Conservation (phyloP, 2,797 vertebrate genomes). For the Synaphobranchus kaupii region DNA sequence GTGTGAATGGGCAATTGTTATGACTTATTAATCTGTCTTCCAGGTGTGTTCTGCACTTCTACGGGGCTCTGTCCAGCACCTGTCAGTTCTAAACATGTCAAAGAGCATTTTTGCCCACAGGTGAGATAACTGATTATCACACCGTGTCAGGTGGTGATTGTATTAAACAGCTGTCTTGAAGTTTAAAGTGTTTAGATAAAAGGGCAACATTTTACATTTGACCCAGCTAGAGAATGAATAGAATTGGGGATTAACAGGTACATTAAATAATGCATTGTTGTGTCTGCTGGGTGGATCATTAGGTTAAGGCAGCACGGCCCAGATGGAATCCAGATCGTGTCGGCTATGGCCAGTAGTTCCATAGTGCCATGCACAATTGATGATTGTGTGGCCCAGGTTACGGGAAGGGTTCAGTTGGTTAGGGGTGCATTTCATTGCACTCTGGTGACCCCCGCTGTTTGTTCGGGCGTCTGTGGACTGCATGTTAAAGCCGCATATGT, state of each 20-base stretch:
- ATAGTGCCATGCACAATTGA: too few relatives aligned
- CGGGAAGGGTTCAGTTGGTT: too few relatives aligned
- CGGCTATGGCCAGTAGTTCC: too few relatives aligned
- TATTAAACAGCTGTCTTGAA: not conserved
- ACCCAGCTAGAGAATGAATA: not conserved
- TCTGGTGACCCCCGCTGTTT: too few relatives aligned
- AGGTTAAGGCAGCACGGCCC: too few relatives aligned
- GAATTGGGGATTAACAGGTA: not conserved
- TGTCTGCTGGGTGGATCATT: too few relatives aligned
- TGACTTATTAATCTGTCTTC: conserved; percentile 34
- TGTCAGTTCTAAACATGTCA: conserved; percentile 87
- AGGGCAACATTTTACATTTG: not conserved
- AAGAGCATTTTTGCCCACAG: conserved; percentile 92
- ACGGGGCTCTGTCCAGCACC: conserved; percentile 86
- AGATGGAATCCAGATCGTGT: too few relatives aligned
- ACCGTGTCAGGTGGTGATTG: not conserved
- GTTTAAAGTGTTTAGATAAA: not conserved
- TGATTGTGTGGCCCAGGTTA: too few relatives aligned
- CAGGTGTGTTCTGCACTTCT: conserved; percentile 92
- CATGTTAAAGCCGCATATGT: too few relatives aligned
- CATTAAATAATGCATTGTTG: not conserved
- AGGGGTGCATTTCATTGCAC: too few relatives aligned
- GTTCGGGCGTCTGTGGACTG: too few relatives aligned
- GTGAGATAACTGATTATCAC: conserved; percentile 61
- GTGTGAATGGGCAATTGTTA: not conserved